Evolutionary conservation across 2,888 invertebrate species (phyloP), one percentile per base, ranked within the genome.

Genomic region (Dioctria rufipes): DNA sequence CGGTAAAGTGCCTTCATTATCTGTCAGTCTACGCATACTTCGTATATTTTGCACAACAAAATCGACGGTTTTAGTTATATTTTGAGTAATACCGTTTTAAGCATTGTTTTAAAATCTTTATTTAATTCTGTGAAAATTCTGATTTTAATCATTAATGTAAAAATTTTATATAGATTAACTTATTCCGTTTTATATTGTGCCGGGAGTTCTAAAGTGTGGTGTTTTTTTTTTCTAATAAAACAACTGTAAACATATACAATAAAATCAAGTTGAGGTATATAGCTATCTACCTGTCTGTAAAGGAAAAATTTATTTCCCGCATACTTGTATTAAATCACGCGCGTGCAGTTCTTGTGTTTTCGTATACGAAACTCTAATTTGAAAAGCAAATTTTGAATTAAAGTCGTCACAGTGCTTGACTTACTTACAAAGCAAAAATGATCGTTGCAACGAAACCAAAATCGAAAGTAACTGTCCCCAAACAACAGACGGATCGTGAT

Each of bases 311-410:
- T n/a, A 71, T 61, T 80, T 73, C 63, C 80, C 73, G 80, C 63
- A 80, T 80, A 73, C 80, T 80, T 42, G 71, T 4, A 80, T 80
- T 80, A 80, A 46, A 73, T 80, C 80, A 78, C 78, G 54, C 78
- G 78, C 40, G 58, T 54, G 54, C 54, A 54, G 11, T 54, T 54
- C 54, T 4, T 54, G 54, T 8, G 46, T 6, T 54, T 54, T 25
- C 25, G 54, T 54, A 54, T 11, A 11, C n/a, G n/a, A 11, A 54
- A 54, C 4, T 54, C 8, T 61, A 11, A 61, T 61, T 25, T 61
- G 39, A 37, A 61, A 61, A 39, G 11, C 11, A 5, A 58, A 8
- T 58, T 58, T 25, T 58, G 5, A 11, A 2, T 39, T 25, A 13
- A 61, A 61, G 25, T 25, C 25, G 25, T 25, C 25, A 25, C 25